Base-by-base conservation (phyloP, 1,140 invertebrate species). In the Melanaphis sacchari region DNA sequence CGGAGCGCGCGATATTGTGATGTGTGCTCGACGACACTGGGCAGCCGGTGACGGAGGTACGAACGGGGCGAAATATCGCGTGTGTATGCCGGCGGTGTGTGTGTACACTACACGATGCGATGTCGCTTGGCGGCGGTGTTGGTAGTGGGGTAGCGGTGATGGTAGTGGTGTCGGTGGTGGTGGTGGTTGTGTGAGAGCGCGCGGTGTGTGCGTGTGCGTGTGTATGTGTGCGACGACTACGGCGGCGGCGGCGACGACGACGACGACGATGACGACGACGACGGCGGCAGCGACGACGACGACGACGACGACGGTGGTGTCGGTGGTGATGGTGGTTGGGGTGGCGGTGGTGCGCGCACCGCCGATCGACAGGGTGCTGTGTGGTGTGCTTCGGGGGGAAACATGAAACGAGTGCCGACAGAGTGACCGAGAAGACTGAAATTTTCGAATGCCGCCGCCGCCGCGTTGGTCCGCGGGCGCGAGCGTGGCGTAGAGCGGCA, bases 401-500 rank as follows among this genome's bases (percentile, higher is more conserved):
- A 93, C 91, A 85, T 52, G 91, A 93, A 93, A 82, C 91, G 91
- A 93, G 76, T 93, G 91, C 91, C 91, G 91, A 93, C 91, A 93
- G 91, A 93, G 91, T 93, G 91, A 93, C 91, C 91, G 91, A 93
- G 91, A 93, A 93, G 87, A 93, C 84, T 93, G 84, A 93, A 93
- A 93, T 41, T 93, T 93, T 90, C 84, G 43, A 93, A 93, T 46
- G 84, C 59, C 84, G 85, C 82, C 84, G 85, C 82, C 85, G 85
- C 46, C 46, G 85, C 41, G 26, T 41, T 43, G 52, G 76, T 84
- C 85, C 85, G 84, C 52, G 92, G n/a, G 82, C 92, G 52, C 43
- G 84, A 89, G 36, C 92, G 82, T 43, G 90, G 22, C 59, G 59
- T n/a, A n/a, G 59, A 66, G 59, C 59, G 41, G 90, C 91, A 15